Percentiles rank a stretch among this genome's conserved stretches.
These are phyloP conservation scores for Syngnathus floridae DNA, from an alignment of 2,113 vertebrate genomes.

Conservation along the genomic window DNA sequence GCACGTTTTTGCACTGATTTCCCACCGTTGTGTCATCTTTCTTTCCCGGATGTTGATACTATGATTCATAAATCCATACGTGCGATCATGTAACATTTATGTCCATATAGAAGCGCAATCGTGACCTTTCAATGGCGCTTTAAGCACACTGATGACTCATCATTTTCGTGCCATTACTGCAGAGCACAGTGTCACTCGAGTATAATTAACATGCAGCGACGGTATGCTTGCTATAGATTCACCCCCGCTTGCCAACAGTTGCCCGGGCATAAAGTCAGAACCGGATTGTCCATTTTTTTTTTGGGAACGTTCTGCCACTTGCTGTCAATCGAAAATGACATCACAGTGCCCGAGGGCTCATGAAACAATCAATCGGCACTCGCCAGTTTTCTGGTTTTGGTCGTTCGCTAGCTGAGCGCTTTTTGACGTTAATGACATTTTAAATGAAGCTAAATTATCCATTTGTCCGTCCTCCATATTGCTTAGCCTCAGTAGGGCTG, in stretches of 20 bases:
- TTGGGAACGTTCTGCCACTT: too few species aligned
- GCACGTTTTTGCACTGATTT: not conserved
- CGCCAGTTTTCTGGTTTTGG: too few species aligned
- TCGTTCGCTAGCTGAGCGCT: too few species aligned
- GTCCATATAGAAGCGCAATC: not conserved
- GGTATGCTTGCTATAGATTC: not conserved
- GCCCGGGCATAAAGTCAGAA: not conserved
- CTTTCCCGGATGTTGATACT: not conserved
- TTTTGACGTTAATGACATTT: too few species aligned
- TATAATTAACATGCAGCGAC: not conserved
- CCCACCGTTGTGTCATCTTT: not conserved
- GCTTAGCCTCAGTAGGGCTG: too few species aligned
- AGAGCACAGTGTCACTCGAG: constrained; percentile 1
- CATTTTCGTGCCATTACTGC: constrained; percentile 6
- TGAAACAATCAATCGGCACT: too few species aligned
- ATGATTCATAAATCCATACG: not conserved
- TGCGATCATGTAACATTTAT: not conserved
- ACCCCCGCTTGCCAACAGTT: not conserved
- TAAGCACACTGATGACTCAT: constrained; percentile 11
- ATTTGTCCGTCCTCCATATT: too few species aligned
- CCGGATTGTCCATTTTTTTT: not conserved
- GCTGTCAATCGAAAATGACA: too few species aligned
- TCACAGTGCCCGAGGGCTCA: too few species aligned
- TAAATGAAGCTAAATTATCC: too few species aligned
- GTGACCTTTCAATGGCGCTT: not conserved